Percentiles rank a stretch among this genome's conserved stretches.
These are phyloP conservation scores for Therioaphis trifolii DNA, from an alignment of 2,888 invertebrate species.

Conservation along the genomic window DNA sequence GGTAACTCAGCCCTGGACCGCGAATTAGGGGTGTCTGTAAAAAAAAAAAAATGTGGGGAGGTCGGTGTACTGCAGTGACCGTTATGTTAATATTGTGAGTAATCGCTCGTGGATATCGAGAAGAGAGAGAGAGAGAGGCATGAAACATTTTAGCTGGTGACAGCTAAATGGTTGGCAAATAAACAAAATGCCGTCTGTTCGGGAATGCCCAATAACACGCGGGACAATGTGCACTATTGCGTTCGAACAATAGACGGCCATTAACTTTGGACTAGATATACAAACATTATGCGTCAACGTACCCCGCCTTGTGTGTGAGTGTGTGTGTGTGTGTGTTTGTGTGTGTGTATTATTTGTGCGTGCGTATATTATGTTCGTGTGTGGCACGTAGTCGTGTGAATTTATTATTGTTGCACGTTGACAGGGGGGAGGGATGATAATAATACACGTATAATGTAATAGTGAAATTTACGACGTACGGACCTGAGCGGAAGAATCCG, in stretches of 20 bases:
- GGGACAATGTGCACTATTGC: conserved; percentile 19
- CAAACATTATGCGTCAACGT: neutral
- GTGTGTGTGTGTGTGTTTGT: neutral
- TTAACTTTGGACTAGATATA: conserved; percentile 2
- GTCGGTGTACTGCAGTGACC: no score
- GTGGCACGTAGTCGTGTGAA: neutral
- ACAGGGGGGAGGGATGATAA: neutral
- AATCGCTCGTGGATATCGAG: no score
- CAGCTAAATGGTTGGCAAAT: no score
- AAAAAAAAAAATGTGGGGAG: no score
- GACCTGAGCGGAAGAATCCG: neutral
- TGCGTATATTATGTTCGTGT: neutral
- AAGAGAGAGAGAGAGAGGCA: no score
- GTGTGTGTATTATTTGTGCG: neutral
- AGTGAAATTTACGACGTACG: neutral
- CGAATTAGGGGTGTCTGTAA: no score
- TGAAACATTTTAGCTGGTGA: no score
- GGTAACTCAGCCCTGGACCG: no score
- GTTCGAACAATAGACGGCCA: conserved; percentile 40
- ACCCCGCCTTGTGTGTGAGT: neutral
- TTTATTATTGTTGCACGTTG: conserved; percentile 41
- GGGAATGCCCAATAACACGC: conserved; percentile 6
- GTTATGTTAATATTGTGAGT: no score
- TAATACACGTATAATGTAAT: conserved; percentile 18
- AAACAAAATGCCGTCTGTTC: neutral